Evolutionary conservation across 1,140 invertebrate genomes (phyloP), one percentile per base, ranked within the genome.

Genomic region (Neuroterus valhalla): DNA sequence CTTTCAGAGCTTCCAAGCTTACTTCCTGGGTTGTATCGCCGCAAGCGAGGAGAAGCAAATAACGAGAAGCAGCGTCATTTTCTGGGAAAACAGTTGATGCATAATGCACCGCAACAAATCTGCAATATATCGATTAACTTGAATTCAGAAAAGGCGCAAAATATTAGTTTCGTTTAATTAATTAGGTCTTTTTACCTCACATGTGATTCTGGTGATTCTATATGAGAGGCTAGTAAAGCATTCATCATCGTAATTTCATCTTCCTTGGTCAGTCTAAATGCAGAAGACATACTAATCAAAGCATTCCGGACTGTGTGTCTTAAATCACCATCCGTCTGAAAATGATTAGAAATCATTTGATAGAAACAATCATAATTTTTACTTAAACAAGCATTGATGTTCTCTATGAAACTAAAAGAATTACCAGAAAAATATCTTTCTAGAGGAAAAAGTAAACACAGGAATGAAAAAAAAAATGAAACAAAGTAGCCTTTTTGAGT

Each of bases 1-100:
- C 92, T 89, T 94, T 94, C 48, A 92, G 86, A 15, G 95, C 94
- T 89, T 96, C 95, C 15, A 90, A 89, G 74, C 92, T 92, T 8
- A 96, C 93, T 82, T 96, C 95, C 73, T 95, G 94, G 89, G 96
- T 95, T 31, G 94, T 92, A 85, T 98, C 96, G 44, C 96, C 96
- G 81, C 94, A 94, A 12, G 96, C 95, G 23, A 97, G 85, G n/a
- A 98, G 89, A 44, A 98, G 89, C 15, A 97, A 90, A 85, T 96
- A 97, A 79, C 96, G 91, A 2, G 96, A 95, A 2, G 95, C 93
- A 2, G 96, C 92, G 87, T 97, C 95, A 81, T 95, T 92, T 38
- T 93, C 89, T 4, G 95, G 94, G 88, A 97, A 98, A 62, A 97
- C 94, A 17, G 92, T 93, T 2, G 94, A 93, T 2, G 96, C 92